phyloP scores from a whole-genome alignment of 2,113 vertebrate species.

The Helogale parvula region DNA sequence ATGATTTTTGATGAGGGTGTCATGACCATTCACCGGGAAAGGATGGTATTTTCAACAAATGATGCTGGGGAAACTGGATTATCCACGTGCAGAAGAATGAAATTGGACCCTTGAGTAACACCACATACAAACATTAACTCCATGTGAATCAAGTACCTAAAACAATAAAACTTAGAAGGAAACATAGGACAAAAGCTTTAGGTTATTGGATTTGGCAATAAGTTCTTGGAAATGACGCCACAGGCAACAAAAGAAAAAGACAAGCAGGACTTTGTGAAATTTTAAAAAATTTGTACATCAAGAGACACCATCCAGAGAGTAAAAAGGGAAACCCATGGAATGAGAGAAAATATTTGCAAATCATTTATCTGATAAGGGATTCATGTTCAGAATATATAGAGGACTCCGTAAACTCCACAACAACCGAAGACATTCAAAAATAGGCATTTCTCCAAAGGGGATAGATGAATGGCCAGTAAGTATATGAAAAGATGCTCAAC shows the following conservation, averaged over 20 bases:
- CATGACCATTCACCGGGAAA: background rate
- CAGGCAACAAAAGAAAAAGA: background rate
- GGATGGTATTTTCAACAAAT: background rate
- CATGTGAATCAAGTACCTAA: background rate
- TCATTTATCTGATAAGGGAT: background rate
- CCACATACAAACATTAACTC: background rate
- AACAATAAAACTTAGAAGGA: background rate
- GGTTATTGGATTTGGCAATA: background rate
- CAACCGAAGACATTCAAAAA: background rate
- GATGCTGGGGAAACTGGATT: background rate
- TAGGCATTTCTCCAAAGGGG: background rate
- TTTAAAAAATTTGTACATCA: background rate
- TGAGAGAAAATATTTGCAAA: background rate
- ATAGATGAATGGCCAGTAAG: background rate
- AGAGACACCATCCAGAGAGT: background rate
- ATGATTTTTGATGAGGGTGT: background rate
- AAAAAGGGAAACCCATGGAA: background rate
- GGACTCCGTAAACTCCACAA: background rate
- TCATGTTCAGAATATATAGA: background rate
- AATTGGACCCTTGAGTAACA: background rate
- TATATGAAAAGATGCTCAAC: background rate
- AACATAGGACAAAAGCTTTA: background rate
- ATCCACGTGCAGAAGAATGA: background rate
- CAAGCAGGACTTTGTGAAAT: background rate
- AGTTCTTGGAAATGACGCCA: background rate